Evolutionary conservation across 2,888 invertebrate species (phyloP), one percentile per base, ranked within the genome.

Genomic region (Monochamus alternatus): DNA sequence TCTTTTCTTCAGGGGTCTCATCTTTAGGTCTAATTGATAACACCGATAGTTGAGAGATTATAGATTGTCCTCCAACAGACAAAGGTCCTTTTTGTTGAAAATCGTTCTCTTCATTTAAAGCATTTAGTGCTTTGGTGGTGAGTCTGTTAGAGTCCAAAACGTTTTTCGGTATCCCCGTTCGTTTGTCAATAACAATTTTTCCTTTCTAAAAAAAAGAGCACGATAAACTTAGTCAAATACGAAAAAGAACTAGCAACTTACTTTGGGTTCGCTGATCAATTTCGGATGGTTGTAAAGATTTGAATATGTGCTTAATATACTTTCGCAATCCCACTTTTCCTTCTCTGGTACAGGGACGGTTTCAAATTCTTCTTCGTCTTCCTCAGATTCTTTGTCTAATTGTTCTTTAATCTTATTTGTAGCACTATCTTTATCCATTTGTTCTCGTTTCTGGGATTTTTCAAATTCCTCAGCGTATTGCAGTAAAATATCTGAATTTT

Each of bases 281-380:
- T 95, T 96, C 0, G 98, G 98, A 89, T 96, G 96, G 89, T 98
- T 98, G 88, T 97, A 97, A 70, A 95, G 90, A 86, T 95, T 98
- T 7, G 97, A 97, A 87, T 96, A 96, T 0, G 96, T 97, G 30
- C 96, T 95, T 5, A 98, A 89, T 81, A 98, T 95, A 73, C 96
- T 96, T 90, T 98, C 95, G 85, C 98, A 98, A 89, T 98, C 98
- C 95, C 95, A 97, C 87, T 93, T 94, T 78, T 93, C 91, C 80
- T 93, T 92, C 70, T 93, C 91, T 43, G 93, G 91, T 1, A 94
- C 92, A 78, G 93, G 89, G 0, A 93, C 89, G 47, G 91, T 90
- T 52, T 93, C 87, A 10, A 94, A 89, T 77, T 93, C 92, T 52
- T 92, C 92, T 0, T 91, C 90, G 8, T 90, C 88, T 32, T 89